Evolutionary conservation across 2,113 vertebrate genomes (phyloP), one percentile per base, ranked within the genome.

Genomic region (Stigmatopora argus): DNA sequence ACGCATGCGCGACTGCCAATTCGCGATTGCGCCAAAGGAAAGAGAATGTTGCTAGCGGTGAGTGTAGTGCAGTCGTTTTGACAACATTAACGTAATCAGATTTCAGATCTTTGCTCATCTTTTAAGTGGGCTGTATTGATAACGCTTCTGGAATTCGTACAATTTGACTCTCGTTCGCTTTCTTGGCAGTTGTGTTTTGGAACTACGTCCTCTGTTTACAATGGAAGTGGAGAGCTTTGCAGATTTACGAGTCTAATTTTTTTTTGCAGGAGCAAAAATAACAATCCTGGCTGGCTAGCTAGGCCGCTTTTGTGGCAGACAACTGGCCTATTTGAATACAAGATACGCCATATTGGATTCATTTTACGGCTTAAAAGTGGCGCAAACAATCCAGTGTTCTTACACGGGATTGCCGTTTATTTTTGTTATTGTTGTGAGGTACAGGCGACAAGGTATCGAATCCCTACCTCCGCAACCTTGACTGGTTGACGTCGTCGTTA

Each of bases 1-100:
- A 71, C 89, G 89, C 90, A 88, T 91, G 90, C 88, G 72, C 74
- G 64, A 19, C 60, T 23, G 75, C 75, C 71, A 70, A 62, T 84
- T 85, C 86, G 86, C 86, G 85, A 84, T 91, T 87, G 89, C 87
- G 90, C 89, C 87, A 90, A 90, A 83, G 78, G 82, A 70, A 81
- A 78, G 81, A 88, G 87, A 82, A 90, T 90, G 87, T 89, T 85
- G 85, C 85, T 88, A 85, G 82, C 78, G 79, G 85, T 81, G 80
- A 78, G 74, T 73, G 79, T 81, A 80, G 85, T 84, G 86, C 82
- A 79, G 70, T 65, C 76, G 83, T 86, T 74, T 84, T 81, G 82
- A 90, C 74, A 91, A 91, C 90, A 91, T 91, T 87, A 90, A 90
- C 83, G 89, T 52, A 74, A 60, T 78, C 64, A 52, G 62, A 66